These are phyloP conservation scores for Peromyscus leucopus DNA, from an alignment of 2,113 vertebrate genomes.

Conservation along the genomic window DNA sequence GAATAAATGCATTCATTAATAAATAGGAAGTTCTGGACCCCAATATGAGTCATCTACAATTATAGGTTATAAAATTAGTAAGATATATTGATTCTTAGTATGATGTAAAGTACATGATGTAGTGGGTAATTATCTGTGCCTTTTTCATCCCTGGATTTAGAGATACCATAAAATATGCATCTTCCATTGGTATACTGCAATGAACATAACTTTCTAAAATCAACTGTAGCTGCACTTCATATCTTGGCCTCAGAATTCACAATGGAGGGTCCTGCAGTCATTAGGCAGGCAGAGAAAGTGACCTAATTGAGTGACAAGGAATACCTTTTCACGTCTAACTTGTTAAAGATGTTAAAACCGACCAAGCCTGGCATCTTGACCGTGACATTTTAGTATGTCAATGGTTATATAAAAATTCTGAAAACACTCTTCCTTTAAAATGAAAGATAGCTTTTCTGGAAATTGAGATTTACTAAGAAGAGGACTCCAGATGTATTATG, in stretches of 20 bases:
- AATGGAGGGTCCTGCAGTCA: slow-evolving; percentile 17
- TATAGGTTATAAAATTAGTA: not conserved
- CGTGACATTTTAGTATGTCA: slow-evolving; percentile 72
- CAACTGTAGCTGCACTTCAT: not conserved
- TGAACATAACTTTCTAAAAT: not conserved
- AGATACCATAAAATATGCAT: not conserved
- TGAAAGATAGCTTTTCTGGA: slow-evolving; percentile 37
- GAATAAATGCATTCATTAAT: slow-evolving; percentile 20
- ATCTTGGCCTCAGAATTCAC: slow-evolving; percentile 41
- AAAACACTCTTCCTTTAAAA: slow-evolving; percentile 32
- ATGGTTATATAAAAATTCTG: slow-evolving; percentile 61
- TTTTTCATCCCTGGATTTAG: not conserved
- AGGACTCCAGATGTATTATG: slow-evolving; percentile 41
- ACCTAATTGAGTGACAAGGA: slow-evolving; percentile 31
- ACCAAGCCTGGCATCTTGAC: slow-evolving; percentile 75
- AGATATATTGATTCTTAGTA: not conserved
- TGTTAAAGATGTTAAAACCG: slow-evolving; percentile 51
- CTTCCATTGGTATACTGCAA: not conserved
- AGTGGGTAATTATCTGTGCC: not conserved
- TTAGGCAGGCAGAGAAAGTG: slow-evolving; percentile 61
- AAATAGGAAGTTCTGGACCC: not conserved
- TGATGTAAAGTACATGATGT: not conserved
- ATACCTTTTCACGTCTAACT: slow-evolving; percentile 46
- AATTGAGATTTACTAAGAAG: slow-evolving; percentile 50
- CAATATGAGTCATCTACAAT: not conserved